A percentile compares a stretch with the other conserved stretches of the same genome.
These are phyloP conservation scores for Lissocephala sabroskyi DNA, from an alignment of 2,888 invertebrate species.

Conservation along the genomic window DNA sequence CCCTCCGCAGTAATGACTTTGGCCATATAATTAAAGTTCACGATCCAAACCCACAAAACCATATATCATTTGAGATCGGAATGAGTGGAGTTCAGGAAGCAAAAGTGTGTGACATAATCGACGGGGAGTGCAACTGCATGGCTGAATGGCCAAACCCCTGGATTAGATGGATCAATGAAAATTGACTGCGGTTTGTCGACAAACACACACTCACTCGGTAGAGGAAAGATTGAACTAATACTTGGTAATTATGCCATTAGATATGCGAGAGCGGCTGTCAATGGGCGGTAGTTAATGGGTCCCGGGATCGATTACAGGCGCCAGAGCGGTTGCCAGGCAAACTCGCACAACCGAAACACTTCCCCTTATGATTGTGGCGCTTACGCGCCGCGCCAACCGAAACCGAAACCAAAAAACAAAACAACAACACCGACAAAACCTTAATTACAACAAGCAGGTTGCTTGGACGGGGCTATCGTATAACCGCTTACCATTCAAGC, in stretches of 20 bases:
- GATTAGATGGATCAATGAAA: conserved; percentile 15
- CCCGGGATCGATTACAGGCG: conserved; percentile 2
- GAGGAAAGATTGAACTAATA: conserved; percentile 22
- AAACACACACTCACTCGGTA: neutral
- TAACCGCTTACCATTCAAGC: conserved; percentile 53
- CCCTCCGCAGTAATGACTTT: no score
- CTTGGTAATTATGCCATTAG: conserved; percentile 49
- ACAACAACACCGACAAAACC: no score
- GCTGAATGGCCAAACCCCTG: neutral
- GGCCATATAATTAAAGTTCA: no score
- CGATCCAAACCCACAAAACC: no score
- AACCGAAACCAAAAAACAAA: conserved; percentile 5
- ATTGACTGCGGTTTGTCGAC: conserved; percentile 42
- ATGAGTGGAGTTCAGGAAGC: no score
- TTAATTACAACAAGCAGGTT: conserved; percentile 35
- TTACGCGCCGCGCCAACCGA: conserved; percentile 3
- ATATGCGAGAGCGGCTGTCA: no score
- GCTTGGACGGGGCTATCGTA: conserved; percentile 40
- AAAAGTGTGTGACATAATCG: conserved; percentile 54
- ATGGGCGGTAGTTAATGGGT: neutral
- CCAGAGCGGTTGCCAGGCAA: neutral
- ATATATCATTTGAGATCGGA: no score
- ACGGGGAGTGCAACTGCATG: neutral
- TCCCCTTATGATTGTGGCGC: neutral
- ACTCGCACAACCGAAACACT: conserved; percentile 22